phyloP scores from a whole-genome alignment of 1,140 invertebrate genomes.

The Calephelis nemesis region DNA sequence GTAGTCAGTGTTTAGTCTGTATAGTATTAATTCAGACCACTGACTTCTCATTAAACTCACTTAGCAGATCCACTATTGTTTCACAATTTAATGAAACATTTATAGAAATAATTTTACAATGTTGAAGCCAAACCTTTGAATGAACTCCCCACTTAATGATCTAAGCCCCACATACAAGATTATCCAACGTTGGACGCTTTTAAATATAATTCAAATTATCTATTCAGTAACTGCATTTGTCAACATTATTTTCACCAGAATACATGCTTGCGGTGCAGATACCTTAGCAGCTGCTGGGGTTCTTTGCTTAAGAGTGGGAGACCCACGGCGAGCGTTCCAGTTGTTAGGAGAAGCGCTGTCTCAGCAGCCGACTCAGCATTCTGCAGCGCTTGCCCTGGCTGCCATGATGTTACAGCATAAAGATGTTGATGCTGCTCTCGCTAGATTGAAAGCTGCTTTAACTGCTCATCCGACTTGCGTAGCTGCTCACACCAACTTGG shows the following conservation, averaged over 20 bases:
- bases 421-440: conserved; percentile 57
- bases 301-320: conserved; percentile 52
- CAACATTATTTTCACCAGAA: conserved; percentile 25
- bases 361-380: conserved; percentile 61
- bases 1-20: no score
- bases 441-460: conserved; percentile 60
- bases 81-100: no score
- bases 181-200: no score
- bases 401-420: conserved; percentile 70
- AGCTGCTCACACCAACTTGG: conserved; percentile 60
- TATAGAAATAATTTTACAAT: no score
- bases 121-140: no score
- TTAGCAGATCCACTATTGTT: no score
- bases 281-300: conserved; percentile 66
- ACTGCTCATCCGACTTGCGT: conserved; percentile 62
- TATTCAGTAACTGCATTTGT: no score
- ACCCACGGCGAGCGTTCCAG: conserved; percentile 64
- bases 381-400: conserved; percentile 59
- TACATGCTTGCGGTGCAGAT: conserved; percentile 58
- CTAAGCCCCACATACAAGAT: neutral
- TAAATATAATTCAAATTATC: no score
- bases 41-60: no score
- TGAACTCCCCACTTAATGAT: no score
- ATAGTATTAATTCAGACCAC: no score
- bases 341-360: conserved; percentile 60